Evolutionary conservation across 2,888 invertebrate species (phyloP).

Genomic region (Cantharis rustica): DNA sequence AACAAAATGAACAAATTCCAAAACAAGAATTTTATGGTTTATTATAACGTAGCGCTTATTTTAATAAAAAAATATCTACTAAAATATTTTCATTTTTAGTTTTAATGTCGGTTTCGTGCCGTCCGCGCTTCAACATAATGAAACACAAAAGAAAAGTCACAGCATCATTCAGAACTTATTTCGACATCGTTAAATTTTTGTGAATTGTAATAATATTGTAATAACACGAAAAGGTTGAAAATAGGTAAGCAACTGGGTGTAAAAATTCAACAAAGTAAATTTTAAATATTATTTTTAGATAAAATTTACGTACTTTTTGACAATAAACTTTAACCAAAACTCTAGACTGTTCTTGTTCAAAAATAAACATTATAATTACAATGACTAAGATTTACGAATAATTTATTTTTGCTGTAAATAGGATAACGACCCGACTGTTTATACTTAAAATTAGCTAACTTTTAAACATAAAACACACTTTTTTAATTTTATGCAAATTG

Average conservation of each 20-base stretch:
- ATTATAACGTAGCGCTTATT: background rate
- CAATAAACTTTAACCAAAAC: background rate
- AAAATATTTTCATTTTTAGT: background rate
- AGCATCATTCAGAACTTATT: background rate
- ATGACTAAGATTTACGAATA: conserved; percentile 11
- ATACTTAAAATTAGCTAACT: conserved; percentile 11
- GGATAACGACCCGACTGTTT: conserved; percentile 22
- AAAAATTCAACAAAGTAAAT: background rate
- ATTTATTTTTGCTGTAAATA: conserved; percentile 22
- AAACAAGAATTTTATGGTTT: background rate
- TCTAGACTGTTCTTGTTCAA: background rate
- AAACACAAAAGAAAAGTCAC: background rate
- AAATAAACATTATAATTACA: background rate
- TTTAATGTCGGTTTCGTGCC: background rate
- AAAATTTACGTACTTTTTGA: background rate
- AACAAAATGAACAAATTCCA: background rate
- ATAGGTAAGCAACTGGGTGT: background rate
- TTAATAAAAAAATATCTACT: background rate
- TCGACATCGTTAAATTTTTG: background rate
- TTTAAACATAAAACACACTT: background rate
- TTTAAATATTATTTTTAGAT: background rate
- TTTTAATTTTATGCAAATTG: background rate
- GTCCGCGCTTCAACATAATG: background rate
- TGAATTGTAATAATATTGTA: background rate
- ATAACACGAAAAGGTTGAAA: background rate